Evolutionary conservation across 92 coral and sea anemone species (phyloP), one percentile per base, ranked within the genome.

Genomic region (Epizoanthus scotinus): DNA sequence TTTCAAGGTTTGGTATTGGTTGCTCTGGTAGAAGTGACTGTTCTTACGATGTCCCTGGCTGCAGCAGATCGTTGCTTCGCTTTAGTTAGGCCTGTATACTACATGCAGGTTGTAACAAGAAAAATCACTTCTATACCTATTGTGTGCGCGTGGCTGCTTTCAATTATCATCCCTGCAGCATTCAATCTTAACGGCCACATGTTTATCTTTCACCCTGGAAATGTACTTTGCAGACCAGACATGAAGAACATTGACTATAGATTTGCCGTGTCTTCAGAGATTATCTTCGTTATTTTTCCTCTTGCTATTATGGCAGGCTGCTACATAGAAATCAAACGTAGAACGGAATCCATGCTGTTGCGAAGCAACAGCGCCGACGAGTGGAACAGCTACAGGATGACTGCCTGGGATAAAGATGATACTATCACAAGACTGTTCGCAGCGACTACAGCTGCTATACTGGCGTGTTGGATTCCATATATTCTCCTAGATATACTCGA

Each of bases 201-300:
- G 25, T 68, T 38, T 44, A n/a, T 42, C 6, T 68, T 68, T 68
- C 73, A 68, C n/a, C 28, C 73, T n/a, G 73, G 73, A 2, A 38
- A n/a, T 44, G 47, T 18, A 8, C 22, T 68, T 68, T 68, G 73
- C 36, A 68, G 56, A 24, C 73, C 73, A 24, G 73, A 68, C 53
- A 68, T 68, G 73, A 68, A 21, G n/a, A 68, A 12, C 22, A 40
- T 68, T 9, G 56, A 68, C 31, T 68, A 68, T 22, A 22, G 73
- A 38, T 68, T 68, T 38, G 73, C 73, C 73, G 73, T 68, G 27
- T 55, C 73, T 2, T 27, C n/a, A 13, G 73, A 68, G 24, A 40
- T 68, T 19, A 10, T 68, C 3, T 68, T 68, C 24, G n/a, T 68
- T 12, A 25, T 68, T 15, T 36, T 68, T 27, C 73, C 73, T 6